phyloP scores from a whole-genome alignment of 2,113 vertebrate genomes.

The Salvelinus namaycush region DNA sequence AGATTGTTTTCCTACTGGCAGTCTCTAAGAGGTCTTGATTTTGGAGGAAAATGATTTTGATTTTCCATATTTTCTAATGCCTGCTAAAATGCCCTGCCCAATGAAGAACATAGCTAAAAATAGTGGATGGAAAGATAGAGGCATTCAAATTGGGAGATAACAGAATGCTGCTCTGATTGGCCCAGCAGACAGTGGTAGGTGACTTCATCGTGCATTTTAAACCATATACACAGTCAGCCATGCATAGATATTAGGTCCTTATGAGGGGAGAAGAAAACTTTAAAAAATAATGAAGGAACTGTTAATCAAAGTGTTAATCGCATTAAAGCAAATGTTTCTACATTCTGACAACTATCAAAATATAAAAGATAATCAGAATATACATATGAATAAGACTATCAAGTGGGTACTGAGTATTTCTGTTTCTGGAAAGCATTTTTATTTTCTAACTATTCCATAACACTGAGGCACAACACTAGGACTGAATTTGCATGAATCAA shows the following conservation, averaged over 20 bases:
- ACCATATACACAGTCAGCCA: constrained; percentile 15
- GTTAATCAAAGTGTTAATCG: not conserved
- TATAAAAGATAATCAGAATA: not conserved
- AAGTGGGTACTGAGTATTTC: not conserved
- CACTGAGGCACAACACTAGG: constrained; percentile 47
- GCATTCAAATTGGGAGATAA: constrained; percentile 46
- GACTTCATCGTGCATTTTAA: constrained; percentile 28
- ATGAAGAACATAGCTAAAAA: constrained; percentile 46
- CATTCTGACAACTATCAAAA: constrained; percentile 24
- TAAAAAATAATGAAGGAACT: not conserved
- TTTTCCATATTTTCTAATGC: constrained; percentile 30
- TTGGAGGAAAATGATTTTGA: constrained; percentile 22
- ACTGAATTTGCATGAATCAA: constrained; percentile 61
- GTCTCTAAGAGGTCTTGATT: constrained; percentile 1
- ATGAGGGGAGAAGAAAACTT: not conserved
- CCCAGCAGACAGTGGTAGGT: constrained; percentile 45
- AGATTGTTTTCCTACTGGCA: constrained; percentile 8
- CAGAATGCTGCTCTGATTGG: constrained; percentile 39
- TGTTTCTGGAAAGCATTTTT: constrained; percentile 21
- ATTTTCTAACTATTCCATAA: constrained; percentile 4
- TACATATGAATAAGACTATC: not conserved
- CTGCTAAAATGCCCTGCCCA: constrained; percentile 33
- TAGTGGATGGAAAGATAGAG: constrained; percentile 39
- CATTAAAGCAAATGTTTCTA: constrained; percentile 24
- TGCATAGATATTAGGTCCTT: constrained; percentile 24